Evolutionary conservation across 2,888 invertebrate species (phyloP), one percentile per base, ranked within the genome.

Genomic region (Protophormia terraenovae): DNA sequence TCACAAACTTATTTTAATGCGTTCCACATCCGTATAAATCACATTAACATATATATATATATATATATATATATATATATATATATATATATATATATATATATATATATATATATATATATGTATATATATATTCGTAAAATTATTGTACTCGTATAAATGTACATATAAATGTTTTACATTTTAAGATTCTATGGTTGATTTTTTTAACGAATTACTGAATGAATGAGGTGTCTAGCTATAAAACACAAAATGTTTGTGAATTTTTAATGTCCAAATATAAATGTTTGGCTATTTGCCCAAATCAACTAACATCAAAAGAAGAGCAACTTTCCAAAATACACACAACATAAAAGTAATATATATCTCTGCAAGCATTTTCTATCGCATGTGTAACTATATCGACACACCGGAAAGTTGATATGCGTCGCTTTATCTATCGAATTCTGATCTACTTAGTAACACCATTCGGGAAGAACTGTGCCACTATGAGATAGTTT

Each of bases 281-380:
- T 45, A 12, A 55, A 35, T 69, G 41, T 50, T 67, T 80, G 67
- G 41, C 72, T 45, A 10, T 32, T 35, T 83, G 83, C 73, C 73
- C 69, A 60, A 45, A 29, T 12, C 10, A 50, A 58, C 58, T 6
- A 3, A 1, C n/a, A 58, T 16, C 72, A 45, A 29, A 58, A 32
- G 24, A 50, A 29, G 16, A 22, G 8, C 53, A 78, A 50, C 58
- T 55, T 66, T 64, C n/a, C 16, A 1, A 10, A 66, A 76, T n/a
- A 16, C 45, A 45, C 45, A 45, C 45, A 45, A 4, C 41, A 3
- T 5, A 41, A 12, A n/a, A 14, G 45, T 16, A 45, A 45, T 16
- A 45, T 45, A n/a, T n/a, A n/a, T n/a, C n/a, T n/a, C n/a, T n/a
- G n/a, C n/a, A n/a, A n/a, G n/a, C n/a, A n/a, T n/a, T n/a, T n/a